Conservation (phyloP, 2,113 vertebrate genomes). For the cattle (Bos taurus) region ARS-UCD2.0 NC_037328.1:39837001-39837500, state of each 20-base stretch:
- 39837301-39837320: neutral
- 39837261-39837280: neutral
- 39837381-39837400: neutral
- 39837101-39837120: neutral
- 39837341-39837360: neutral
- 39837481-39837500: neutral
- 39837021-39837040: conserved; percentile 39
- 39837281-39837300: neutral
- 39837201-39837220: neutral
- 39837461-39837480: neutral
- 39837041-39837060: conserved; percentile 52
- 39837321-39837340: neutral
- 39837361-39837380: neutral
- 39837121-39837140: neutral
- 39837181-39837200: neutral
- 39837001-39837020: conserved; percentile 68
- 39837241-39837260: neutral
- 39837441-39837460: neutral
- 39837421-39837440: neutral
- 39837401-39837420: neutral
- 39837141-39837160: neutral
- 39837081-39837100: neutral
- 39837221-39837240: neutral
- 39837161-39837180: neutral
- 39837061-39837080: neutral